A percentile compares a stretch with the other conserved stretches of the same genome.
phyloP scores from a whole-genome alignment of 1,140 invertebrate species.

The Drosophila rufa region DNA sequence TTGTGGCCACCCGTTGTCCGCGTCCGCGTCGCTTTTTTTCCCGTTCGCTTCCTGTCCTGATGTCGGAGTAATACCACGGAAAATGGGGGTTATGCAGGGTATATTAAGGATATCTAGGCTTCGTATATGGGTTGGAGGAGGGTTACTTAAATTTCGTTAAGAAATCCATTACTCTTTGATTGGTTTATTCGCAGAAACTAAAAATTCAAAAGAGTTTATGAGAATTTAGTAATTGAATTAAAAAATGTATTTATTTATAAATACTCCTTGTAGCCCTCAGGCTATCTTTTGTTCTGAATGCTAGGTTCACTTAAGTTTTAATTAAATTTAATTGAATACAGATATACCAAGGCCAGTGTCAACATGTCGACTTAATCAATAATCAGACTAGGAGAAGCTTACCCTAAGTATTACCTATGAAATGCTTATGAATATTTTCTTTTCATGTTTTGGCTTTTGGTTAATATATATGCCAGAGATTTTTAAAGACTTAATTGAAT shows the following conservation, averaged over 20 bases:
- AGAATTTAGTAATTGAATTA: no score
- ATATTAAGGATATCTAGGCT: neutral
- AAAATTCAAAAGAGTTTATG: neutral
- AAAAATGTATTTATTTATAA: neutral
- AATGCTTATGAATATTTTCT: neutral
- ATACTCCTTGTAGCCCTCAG: neutral
- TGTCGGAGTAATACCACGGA: conserved; percentile 29
- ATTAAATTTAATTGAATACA: neutral
- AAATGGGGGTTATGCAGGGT: conserved; percentile 12
- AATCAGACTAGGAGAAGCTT: no score
- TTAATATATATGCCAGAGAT: neutral
- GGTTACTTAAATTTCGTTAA: neutral
- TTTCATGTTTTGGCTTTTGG: neutral
- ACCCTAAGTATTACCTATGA: neutral
- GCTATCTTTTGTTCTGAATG: no score
- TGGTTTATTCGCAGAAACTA: conserved; percentile 2
- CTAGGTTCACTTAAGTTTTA: no score
- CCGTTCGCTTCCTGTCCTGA: conserved; percentile 47
- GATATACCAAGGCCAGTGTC: no score
- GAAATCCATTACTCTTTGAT: neutral
- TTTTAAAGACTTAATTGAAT: no score
- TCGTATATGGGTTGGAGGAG: neutral
- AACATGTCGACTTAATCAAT: no score
- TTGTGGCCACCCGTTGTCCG: conserved; percentile 66
- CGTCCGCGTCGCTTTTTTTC: conserved; percentile 30